phyloP scores from a whole-genome alignment of 2,113 vertebrate genomes.

The Morone saxatilis region DNA sequence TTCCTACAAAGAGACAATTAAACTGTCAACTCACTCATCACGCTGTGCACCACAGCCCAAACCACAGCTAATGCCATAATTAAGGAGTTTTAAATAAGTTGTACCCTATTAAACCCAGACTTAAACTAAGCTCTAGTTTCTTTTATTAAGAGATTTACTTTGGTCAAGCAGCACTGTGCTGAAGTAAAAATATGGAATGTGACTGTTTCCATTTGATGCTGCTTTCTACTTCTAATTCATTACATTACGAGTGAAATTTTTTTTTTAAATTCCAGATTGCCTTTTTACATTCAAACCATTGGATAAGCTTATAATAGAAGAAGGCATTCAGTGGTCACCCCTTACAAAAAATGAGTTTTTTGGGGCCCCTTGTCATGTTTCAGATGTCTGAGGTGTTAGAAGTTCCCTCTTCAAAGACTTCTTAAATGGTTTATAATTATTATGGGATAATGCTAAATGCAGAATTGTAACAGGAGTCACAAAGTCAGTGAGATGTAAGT shows the following conservation, averaged over 20 bases:
- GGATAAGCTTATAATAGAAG: not conserved
- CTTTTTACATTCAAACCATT: not conserved
- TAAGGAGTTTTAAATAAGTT: not conserved
- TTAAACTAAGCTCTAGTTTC: not conserved
- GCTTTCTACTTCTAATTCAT: not conserved
- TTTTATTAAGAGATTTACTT: conserved; percentile 1
- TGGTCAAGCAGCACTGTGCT: not conserved
- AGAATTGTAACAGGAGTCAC: no score
- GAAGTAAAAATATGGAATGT: not conserved
- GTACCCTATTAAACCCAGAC: not conserved
- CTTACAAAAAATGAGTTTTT: not conserved
- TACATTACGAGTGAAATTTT: no score
- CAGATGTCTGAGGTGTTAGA: not conserved
- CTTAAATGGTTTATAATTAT: not conserved
- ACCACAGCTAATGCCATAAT: conserved; percentile 4
- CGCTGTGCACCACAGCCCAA: not conserved
- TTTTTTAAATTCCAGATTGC: not conserved
- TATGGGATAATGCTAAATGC: no score
- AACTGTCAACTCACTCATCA: not conserved
- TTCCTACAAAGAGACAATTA: conserved; percentile 12
- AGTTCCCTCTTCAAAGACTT: not conserved
- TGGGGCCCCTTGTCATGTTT: not conserved
- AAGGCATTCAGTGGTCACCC: no score
- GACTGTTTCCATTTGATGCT: not conserved
- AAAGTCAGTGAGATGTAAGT: no score